Conservation (phyloP, 2,888 invertebrate genomes). For the Epistrophe eligans region DNA sequence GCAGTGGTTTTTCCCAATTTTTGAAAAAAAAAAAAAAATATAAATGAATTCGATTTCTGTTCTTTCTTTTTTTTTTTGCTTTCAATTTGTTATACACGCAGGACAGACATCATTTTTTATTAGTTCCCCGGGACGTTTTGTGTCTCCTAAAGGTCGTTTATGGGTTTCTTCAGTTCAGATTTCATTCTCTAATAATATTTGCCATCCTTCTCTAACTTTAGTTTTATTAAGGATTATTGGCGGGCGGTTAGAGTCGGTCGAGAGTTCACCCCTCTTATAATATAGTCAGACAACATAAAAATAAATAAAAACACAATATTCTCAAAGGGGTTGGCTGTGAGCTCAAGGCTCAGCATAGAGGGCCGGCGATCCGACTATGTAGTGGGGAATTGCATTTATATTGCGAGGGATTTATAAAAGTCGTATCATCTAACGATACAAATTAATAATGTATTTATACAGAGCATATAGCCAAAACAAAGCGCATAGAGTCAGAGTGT, state of each 20-base stretch:
- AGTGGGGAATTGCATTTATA: slow-evolving; percentile 73
- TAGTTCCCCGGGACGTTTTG: slow-evolving; percentile 60
- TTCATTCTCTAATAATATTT: not conserved
- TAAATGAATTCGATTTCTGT: slow-evolving; percentile 47
- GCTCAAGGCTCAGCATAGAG: not conserved
- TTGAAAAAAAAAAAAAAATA: not conserved
- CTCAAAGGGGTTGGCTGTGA: slow-evolving; percentile 52
- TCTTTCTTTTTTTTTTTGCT: slow-evolving; percentile 22
- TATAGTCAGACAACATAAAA: slow-evolving; percentile 55
- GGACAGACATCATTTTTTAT: slow-evolving; percentile 75
- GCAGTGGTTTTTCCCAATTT: slow-evolving; percentile 69
- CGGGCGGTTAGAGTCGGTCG: slow-evolving; percentile 2
- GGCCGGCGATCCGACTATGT: slow-evolving; percentile 24
- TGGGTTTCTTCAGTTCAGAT: slow-evolving; percentile 47
- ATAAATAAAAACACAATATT: slow-evolving; percentile 67
- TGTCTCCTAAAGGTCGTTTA: slow-evolving; percentile 67
- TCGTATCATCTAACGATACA: slow-evolving; percentile 75
- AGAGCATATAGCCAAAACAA: slow-evolving; percentile 70
- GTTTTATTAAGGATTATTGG: slow-evolving; percentile 69
- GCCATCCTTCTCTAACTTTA: slow-evolving; percentile 7
- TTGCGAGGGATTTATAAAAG: slow-evolving; percentile 74
- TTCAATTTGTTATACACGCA: slow-evolving; percentile 73
- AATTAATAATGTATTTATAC: slow-evolving; percentile 76
- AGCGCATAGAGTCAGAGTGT: slow-evolving; percentile 58
- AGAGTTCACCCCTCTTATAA: slow-evolving; percentile 49